Evolutionary conservation across 2,113 vertebrate species (phyloP).

Genomic region (Poecile atricapillus): DNA sequence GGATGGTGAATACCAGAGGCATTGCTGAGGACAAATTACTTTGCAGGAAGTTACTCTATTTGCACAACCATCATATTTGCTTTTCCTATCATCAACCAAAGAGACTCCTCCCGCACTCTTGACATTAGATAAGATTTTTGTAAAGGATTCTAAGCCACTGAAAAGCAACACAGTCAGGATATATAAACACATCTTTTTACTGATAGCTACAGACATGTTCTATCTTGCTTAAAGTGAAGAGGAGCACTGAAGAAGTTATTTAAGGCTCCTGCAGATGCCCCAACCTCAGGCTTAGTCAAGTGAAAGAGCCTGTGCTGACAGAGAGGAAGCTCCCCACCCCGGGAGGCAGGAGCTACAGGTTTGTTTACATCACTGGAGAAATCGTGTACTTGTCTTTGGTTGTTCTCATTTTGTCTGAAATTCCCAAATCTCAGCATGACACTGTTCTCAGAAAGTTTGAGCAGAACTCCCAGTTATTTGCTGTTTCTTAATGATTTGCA

Average conservation of each 20-base stretch:
- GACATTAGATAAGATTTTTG: not conserved
- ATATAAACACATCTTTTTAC: not conserved
- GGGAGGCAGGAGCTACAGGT: not conserved
- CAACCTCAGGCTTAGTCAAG: not conserved
- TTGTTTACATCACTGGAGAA: not conserved
- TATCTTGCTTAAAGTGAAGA: not conserved
- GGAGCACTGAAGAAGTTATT: not conserved
- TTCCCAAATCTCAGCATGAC: not conserved
- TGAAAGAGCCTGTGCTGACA: not conserved
- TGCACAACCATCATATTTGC: not conserved
- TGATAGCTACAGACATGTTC: not conserved
- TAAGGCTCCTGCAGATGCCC: not conserved
- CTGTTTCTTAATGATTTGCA: not conserved
- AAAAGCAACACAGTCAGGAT: not conserved
- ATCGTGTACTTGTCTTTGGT: not conserved
- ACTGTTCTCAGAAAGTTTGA: not conserved
- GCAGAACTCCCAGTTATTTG: not conserved
- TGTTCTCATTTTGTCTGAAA: not conserved
- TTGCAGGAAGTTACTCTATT: not conserved
- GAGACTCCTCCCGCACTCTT: fast-evolving
- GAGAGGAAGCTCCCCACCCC: not conserved
- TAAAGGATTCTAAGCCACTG: not conserved
- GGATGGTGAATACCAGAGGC: not conserved
- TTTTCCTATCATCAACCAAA: not conserved
- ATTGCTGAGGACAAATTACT: not conserved